These are phyloP conservation scores for Sciaenops ocellatus DNA, from an alignment of 2,797 vertebrate species.

Conservation along the genomic window DNA sequence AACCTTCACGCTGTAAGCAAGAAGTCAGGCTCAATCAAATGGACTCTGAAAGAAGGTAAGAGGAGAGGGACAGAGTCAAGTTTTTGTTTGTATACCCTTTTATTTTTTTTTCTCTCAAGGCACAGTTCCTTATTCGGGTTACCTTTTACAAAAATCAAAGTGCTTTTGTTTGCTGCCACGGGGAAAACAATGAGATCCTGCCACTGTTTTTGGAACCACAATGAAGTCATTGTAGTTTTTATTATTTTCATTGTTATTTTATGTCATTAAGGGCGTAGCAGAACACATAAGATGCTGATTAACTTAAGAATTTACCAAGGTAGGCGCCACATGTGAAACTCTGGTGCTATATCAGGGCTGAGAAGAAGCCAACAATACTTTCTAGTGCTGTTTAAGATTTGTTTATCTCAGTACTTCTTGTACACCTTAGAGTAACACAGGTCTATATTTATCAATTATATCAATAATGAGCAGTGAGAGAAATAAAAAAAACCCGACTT, in stretches of 20 bases:
- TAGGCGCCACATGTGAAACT: neutral
- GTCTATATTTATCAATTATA: neutral
- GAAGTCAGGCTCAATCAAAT: conserved; percentile 95
- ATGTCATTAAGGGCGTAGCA: neutral
- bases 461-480: too few species aligned
- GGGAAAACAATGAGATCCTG: conserved; percentile 2
- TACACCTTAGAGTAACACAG: too few species aligned
- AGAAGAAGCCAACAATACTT: neutral
- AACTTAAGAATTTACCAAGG: neutral
- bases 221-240: neutral
- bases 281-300: neutral
- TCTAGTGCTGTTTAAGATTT: neutral
- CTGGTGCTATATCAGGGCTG: neutral
- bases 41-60: conserved; percentile 99
- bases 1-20: conserved; percentile 97
- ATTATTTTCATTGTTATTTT: conserved; percentile 4
- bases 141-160: conserved; percentile 29
- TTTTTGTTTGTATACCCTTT: conserved; percentile 15
- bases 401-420: neutral
- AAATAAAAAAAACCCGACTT: too few species aligned
- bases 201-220: conserved; percentile 4
- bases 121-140: conserved; percentile 35
- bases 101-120: conserved; percentile 5
- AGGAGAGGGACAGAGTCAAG: conserved; percentile 1
- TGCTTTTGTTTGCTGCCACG: conserved; percentile 19